Percentiles rank a stretch among this genome's conserved stretches.
Conservation (phyloP, 2,888 invertebrate species). For the Cyclophora punctaria region DNA sequence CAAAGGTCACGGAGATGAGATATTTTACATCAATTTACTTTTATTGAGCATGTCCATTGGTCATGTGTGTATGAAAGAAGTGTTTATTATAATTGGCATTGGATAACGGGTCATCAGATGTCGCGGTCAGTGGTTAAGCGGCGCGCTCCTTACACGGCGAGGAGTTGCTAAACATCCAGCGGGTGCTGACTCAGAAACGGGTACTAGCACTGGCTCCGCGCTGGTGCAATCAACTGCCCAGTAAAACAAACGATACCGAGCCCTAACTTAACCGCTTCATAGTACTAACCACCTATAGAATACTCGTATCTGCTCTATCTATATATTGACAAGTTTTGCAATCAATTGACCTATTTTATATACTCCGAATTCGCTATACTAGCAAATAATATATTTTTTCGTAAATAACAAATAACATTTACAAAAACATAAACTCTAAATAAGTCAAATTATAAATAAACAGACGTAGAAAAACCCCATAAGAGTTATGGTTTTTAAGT, state of each 20-base stretch:
- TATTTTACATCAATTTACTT: not conserved
- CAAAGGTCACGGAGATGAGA: no score
- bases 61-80: no score
- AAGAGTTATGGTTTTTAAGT: constrained; percentile 23
- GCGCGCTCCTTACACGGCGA: not conserved
- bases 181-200: not conserved
- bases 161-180: not conserved
- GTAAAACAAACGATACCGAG: no score
- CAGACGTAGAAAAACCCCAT: constrained; percentile 17
- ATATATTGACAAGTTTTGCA: no score
- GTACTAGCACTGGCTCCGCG: not conserved
- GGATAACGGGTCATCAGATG: not conserved
- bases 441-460: not conserved
- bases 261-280: no score
- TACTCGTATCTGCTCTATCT: no score
- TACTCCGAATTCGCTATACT: not conserved
- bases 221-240: no score
- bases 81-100: not conserved
- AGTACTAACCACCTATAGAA: no score
- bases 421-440: not conserved
- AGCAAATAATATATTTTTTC: not conserved
- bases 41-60: no score
- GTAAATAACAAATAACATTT: not conserved
- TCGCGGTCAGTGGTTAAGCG: not conserved
- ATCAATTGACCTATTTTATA: no score